Conservation (phyloP, 2,888 invertebrate genomes). For the Pardosa pseudoannulata region DNA sequence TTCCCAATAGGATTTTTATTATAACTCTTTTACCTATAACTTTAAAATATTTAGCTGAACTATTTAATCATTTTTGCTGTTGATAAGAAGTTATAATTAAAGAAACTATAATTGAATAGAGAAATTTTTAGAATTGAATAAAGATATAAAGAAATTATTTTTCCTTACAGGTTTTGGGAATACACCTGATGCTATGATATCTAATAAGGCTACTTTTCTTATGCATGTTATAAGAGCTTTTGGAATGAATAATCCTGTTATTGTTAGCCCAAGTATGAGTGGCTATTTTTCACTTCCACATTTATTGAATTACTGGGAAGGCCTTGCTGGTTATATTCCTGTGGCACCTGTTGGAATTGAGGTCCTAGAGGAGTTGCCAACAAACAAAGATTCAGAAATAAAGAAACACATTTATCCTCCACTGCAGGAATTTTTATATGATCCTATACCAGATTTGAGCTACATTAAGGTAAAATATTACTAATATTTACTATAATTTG, state of each 20-base stretch:
- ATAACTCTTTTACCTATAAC: too few relatives aligned
- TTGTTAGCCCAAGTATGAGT: constrained; percentile 80
- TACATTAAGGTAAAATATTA: constrained; percentile 52
- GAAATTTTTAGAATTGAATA: too few relatives aligned
- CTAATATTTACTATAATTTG: too few relatives aligned
- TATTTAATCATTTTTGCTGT: too few relatives aligned
- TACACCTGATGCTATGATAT: constrained; percentile 71
- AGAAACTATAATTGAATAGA: too few relatives aligned
- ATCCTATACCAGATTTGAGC: constrained; percentile 61
- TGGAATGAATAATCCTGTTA: constrained; percentile 76
- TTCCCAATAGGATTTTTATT: too few relatives aligned
- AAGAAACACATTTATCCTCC: constrained; percentile 35
- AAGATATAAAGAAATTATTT: too few relatives aligned
- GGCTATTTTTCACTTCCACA: constrained; percentile 79
- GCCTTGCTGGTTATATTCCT: constrained; percentile 78
- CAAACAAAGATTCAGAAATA: background rate
- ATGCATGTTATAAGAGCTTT: constrained; percentile 75
- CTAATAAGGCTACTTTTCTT: constrained; percentile 75
- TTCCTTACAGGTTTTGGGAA: constrained; percentile 76
- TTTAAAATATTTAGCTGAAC: too few relatives aligned
- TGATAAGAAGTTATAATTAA: too few relatives aligned
- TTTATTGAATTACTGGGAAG: constrained; percentile 76
- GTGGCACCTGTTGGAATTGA: constrained; percentile 78
- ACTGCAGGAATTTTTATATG: constrained; percentile 52
- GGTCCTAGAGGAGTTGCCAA: constrained; percentile 69